Base-by-base conservation (phyloP, 2,888 invertebrate genomes). In the Netelia fuscicornis region DNA sequence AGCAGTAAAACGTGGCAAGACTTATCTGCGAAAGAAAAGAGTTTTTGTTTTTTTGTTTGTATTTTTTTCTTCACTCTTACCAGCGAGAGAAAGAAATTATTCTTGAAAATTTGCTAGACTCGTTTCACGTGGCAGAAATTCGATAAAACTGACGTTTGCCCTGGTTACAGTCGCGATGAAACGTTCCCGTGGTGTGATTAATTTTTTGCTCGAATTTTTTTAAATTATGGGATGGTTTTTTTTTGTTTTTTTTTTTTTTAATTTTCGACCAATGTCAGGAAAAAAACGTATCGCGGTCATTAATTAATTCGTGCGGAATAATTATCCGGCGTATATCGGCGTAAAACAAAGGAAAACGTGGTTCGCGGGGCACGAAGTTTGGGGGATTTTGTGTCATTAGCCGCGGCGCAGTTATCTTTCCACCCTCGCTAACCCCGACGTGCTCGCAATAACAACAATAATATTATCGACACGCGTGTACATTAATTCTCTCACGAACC, bases 331-430 rank as follows among this genome's bases (percentile, higher is more conserved):
- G 48, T 10, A 48, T 48, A 37, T 37, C 37, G 37, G 48, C 48
- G 13, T 13, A 87, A 86, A 84, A 83, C 83, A 87, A 85, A 86
- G 85, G 79, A 84, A 81, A 48, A 76, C 80, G 85, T 3, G 13
- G 48, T 48, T 13, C 10, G 13, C 2, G 48, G 48, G 48, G 13
- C 13, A 58, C 9, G 30, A 48, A 37, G 65, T 2, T n/a, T n/a
- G 20, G 37, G 42, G 13, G n/a, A 74, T 70, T 77, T 64, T 62
- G 60, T 58, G 30, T 17, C 68, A 44, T 68, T 81, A 58, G 60
- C 60, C 17, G n/a, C 68, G n/a, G n/a, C 71, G 54, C 37, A 79
- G 64, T 79, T 71, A 81, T 75, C 67, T 60, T 75, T 76, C 54
- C 42, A 67, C 42, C 67, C 52, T 81, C 67, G 71, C 37, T 62